These are phyloP conservation scores for Scleropages formosus DNA, from an alignment of 2,797 vertebrate species.

Conservation along the genomic window DNA sequence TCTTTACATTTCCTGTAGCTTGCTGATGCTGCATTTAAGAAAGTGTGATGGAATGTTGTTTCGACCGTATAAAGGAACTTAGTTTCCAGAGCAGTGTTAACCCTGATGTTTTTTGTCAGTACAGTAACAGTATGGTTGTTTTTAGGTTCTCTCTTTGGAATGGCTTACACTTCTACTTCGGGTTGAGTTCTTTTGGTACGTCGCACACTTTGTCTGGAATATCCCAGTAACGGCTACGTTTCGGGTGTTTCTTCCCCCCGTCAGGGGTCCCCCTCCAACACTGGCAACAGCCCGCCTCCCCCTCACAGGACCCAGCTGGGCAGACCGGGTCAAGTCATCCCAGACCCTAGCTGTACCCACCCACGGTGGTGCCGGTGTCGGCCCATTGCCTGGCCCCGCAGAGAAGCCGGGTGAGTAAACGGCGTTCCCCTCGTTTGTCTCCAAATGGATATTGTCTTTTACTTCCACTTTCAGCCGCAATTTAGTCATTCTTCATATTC, in stretches of 20 bases:
- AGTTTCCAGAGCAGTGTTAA: too few relatives aligned
- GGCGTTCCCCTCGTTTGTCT: background rate
- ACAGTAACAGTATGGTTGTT: background rate
- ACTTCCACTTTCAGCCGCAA: too few relatives aligned
- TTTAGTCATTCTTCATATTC: too few relatives aligned
- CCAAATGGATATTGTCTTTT: too few relatives aligned
- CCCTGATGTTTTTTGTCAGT: too few relatives aligned
- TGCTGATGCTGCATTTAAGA: too few relatives aligned
- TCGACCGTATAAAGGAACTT: too few relatives aligned
- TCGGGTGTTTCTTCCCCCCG: background rate
- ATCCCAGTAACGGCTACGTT: background rate
- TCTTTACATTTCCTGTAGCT: too few relatives aligned
- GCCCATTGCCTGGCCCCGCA: slow-evolving; percentile 41
- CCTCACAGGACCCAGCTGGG: slow-evolving; percentile 89
- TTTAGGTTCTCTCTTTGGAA: background rate
- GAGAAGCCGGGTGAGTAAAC: slow-evolving; percentile 70
- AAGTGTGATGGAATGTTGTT: too few relatives aligned
- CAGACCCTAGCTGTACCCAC: slow-evolving; percentile 63
- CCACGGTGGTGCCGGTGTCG: slow-evolving; percentile 47
- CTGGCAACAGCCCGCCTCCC: slow-evolving; percentile 76
- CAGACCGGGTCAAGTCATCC: slow-evolving; percentile 89
- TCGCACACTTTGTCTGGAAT: background rate
- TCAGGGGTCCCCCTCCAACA: slow-evolving; percentile 77
- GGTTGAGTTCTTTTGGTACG: background rate
- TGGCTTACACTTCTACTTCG: background rate